phyloP scores from a whole-genome alignment of 2,113 vertebrate genomes.

The Bos taurus region DNA sequence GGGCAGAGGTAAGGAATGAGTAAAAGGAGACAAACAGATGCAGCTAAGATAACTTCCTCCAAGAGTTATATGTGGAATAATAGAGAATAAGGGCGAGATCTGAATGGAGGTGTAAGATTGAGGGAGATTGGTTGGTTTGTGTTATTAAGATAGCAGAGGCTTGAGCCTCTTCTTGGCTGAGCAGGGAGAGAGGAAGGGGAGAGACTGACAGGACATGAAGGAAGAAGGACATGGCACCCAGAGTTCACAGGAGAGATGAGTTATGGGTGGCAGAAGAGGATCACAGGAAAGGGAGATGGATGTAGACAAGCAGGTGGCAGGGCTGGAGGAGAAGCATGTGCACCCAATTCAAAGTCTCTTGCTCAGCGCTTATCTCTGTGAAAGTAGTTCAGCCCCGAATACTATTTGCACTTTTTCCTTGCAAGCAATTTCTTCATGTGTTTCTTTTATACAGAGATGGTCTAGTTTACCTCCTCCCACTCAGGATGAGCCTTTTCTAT shows the following conservation, averaged over 20 bases:
- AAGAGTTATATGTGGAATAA: not conserved
- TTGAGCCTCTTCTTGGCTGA: not conserved
- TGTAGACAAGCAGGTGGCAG: not conserved
- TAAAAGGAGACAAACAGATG: not conserved
- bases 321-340: not conserved
- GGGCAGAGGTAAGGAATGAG: not conserved
- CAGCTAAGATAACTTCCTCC: not conserved
- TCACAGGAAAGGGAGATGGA: not conserved
- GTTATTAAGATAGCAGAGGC: not conserved
- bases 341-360: not conserved
- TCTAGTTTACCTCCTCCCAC: not conserved
- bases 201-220: not conserved
- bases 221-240: not conserved
- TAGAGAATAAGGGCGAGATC: not conserved
- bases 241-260: not conserved
- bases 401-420: not conserved
- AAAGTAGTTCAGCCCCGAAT: accelerated
- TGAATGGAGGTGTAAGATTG: too few relatives aligned
- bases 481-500: not conserved
- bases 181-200: not conserved
- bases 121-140: not conserved
- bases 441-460: not conserved
- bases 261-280: not conserved
- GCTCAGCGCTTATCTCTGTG: not conserved
- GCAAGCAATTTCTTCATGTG: not conserved